A percentile compares a stretch with the other conserved stretches of the same genome.
phyloP scores from a whole-genome alignment of 2,888 invertebrate genomes.

The Hybos culiciformis region DNA sequence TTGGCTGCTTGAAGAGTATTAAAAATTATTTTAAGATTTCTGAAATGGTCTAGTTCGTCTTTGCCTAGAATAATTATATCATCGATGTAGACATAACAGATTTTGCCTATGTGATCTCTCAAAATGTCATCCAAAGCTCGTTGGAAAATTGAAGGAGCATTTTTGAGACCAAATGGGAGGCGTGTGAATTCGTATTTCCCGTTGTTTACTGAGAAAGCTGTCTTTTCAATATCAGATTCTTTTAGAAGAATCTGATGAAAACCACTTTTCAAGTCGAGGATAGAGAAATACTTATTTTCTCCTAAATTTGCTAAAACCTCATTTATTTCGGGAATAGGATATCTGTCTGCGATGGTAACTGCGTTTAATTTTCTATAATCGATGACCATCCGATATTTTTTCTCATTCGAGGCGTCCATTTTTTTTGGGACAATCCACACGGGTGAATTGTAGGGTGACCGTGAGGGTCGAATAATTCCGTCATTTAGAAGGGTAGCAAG shows the following conservation, averaged over 20 bases:
- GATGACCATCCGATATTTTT: slow-evolving; percentile 3
- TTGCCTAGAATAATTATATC: too few relatives aligned
- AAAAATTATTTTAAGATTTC: slow-evolving; percentile 9
- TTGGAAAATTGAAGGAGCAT: too few relatives aligned
- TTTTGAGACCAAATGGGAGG: too few relatives aligned
- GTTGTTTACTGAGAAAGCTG: slow-evolving; percentile 8
- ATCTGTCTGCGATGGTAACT: slow-evolving; percentile 7
- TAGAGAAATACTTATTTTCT: slow-evolving; percentile 5
- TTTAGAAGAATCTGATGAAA: background rate
- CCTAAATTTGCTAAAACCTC: slow-evolving; percentile 5
- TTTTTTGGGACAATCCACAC: slow-evolving; percentile 10
- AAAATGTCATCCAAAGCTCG: too few relatives aligned
- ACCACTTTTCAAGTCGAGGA: slow-evolving; percentile 8
- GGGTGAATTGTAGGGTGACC: slow-evolving; percentile 12
- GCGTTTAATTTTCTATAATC: slow-evolving; percentile 8
- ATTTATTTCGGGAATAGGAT: slow-evolving; percentile 7
- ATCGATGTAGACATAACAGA: too few relatives aligned
- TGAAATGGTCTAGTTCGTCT: slow-evolving; percentile 7
- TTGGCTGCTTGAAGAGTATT: background rate
- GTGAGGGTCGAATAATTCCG: slow-evolving; percentile 11
- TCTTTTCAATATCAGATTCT: slow-evolving; percentile 8
- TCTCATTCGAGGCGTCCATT: slow-evolving; percentile 8
- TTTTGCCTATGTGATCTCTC: too few relatives aligned
- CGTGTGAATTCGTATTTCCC: slow-evolving; percentile 4
- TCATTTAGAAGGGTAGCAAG: slow-evolving; percentile 4